Conservation (phyloP, 2,113 vertebrate genomes). For the Canis aureus region DNA sequence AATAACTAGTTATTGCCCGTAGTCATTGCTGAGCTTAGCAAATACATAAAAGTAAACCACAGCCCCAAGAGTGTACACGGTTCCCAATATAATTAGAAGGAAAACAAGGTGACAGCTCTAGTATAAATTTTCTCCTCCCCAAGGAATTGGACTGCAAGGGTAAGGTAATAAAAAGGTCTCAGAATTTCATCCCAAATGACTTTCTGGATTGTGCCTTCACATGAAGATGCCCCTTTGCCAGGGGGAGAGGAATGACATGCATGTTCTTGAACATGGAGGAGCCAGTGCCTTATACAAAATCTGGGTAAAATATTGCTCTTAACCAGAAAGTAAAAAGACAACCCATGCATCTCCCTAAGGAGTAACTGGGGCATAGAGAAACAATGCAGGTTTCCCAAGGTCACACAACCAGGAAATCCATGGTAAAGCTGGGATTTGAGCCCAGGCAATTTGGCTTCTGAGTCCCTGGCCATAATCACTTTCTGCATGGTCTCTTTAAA, state of each 20-base stretch:
- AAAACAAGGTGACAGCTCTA: constrained; percentile 25
- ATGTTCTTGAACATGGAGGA: neutral
- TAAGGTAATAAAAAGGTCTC: neutral
- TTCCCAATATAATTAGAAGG: constrained; percentile 46
- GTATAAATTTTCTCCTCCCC: neutral
- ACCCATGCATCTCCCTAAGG: neutral
- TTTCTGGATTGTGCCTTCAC: neutral
- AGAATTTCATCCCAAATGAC: neutral
- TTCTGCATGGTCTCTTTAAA: constrained; percentile 12
- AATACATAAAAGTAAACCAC: constrained; percentile 24
- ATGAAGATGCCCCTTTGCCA: neutral
- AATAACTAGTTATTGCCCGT: constrained; percentile 68
- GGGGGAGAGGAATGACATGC: neutral
- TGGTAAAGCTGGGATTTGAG: constrained; percentile 12
- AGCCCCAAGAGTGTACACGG: neutral
- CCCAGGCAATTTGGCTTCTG: neutral
- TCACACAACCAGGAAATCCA: neutral
- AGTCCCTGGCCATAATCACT: neutral
- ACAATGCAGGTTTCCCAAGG: neutral
- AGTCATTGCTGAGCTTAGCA: constrained; percentile 79
- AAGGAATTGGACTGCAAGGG: neutral
- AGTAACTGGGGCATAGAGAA: neutral
- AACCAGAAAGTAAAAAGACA: neutral
- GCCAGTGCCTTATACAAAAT: neutral
- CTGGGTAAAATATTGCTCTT: neutral